Conservation (phyloP, 2,888 invertebrate genomes). For the Hirtodrosophila cameraria region DNA sequence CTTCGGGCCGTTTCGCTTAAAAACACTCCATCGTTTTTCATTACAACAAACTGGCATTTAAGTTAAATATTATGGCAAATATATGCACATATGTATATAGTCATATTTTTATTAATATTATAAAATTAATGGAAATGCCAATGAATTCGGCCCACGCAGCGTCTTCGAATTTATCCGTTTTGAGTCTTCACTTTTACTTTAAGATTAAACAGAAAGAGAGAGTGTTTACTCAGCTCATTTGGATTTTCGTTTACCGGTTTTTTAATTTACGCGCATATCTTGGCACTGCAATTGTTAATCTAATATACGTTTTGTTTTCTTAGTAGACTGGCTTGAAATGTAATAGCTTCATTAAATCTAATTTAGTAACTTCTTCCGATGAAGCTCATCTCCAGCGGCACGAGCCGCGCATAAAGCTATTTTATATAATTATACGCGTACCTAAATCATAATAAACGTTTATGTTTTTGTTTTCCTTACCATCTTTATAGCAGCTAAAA, state of each 20-base stretch:
- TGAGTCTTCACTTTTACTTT: conserved; percentile 79
- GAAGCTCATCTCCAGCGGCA: conserved; percentile 42
- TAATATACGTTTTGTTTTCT: conserved; percentile 31
- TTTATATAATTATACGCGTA: conserved; percentile 13
- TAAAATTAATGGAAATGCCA: conserved; percentile 22
- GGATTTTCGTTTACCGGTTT: conserved; percentile 77
- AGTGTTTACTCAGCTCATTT: conserved; percentile 76
- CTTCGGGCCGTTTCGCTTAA: conserved; percentile 41
- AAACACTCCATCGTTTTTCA: conserved; percentile 26
- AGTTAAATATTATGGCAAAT: conserved; percentile 9
- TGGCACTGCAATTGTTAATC: conserved; percentile 42
- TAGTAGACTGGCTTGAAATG: conserved; percentile 19
- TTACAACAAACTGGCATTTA: conserved; percentile 21
- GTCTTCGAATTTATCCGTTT: conserved; percentile 9
- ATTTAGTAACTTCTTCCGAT: conserved; percentile 73
- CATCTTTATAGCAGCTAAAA: conserved; percentile 33
- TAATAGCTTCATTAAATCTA: conserved; percentile 74
- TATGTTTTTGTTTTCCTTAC: conserved; percentile 28
- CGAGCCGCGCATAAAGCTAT: conserved; percentile 44
- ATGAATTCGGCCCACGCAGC: conserved; percentile 38
- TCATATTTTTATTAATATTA: conserved; percentile 18
- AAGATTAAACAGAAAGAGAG: conserved; percentile 76
- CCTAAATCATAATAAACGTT: conserved; percentile 20
- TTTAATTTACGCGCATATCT: conserved; percentile 56
- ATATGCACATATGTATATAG: neutral